phyloP scores from a whole-genome alignment of 2,797 vertebrate species.

The Austrolebias charrua region DNA sequence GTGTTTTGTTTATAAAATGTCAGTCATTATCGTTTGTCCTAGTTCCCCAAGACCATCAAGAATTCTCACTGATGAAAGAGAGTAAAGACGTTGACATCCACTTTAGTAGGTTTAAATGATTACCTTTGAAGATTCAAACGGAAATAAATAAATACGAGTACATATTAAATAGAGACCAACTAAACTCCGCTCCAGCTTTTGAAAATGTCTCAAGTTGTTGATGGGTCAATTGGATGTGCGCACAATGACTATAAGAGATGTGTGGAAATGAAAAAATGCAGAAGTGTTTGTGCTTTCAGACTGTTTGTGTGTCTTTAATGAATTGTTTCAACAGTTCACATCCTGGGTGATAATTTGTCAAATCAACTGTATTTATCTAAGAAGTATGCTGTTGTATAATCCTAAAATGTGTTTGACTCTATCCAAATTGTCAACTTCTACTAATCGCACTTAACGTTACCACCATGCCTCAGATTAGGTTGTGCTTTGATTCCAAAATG shows the following conservation, averaged over 20 bases:
- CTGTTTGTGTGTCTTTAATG: constrained; percentile 3
- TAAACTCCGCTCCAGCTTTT: constrained; percentile 39
- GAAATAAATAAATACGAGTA: constrained; percentile 76
- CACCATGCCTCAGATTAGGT: background rate
- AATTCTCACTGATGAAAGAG: constrained; percentile 58
- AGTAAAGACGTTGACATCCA: constrained; percentile 69
- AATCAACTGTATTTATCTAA: constrained; percentile 1
- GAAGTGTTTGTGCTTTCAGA: constrained; percentile 5
- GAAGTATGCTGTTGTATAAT: background rate
- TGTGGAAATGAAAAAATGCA: constrained; percentile 15
- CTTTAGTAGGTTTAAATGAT: constrained; percentile 73
- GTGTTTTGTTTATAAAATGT: constrained; percentile 42
- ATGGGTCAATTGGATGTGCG: constrained; percentile 15
- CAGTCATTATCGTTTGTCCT: constrained; percentile 66
- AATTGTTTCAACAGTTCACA: background rate
- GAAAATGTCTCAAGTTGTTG: constrained; percentile 37
- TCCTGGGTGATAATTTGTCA: constrained; percentile 17
- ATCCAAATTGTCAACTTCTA: no score
- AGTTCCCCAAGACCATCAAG: constrained; percentile 54
- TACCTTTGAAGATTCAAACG: constrained; percentile 69
- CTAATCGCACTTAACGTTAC: no score
- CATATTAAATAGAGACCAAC: constrained; percentile 49
- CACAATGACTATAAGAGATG: background rate
- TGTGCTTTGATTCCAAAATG: background rate
- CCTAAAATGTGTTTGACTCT: no score